Base-by-base conservation (phyloP, 2,113 vertebrate species). In the Synodontis membranacea region DNA sequence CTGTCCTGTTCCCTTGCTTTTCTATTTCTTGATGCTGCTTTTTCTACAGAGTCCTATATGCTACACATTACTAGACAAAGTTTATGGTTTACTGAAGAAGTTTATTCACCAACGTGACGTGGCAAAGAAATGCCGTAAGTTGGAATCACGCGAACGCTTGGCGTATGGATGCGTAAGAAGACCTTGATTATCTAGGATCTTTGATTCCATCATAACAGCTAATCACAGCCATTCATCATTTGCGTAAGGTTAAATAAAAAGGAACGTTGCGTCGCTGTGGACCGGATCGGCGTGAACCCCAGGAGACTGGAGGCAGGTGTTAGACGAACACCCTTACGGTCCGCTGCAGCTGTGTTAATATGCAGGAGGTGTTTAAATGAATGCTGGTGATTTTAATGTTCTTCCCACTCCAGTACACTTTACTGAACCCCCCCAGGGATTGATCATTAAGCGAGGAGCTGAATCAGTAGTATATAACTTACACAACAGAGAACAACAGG, bases 251-350 rank as follows among this genome's bases (percentile, higher is more conserved):
- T 9, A 52, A 21, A 79, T 11, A 34, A 21, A 79, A 75, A n/a
- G 72, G 14, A 28, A 37, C 4, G 44, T 31, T 37, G 0, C 19
- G 0, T 56, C 1, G 50, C 76, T 37, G 78, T 39, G 31, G 31
- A 14, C 31, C 11, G 19, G 50, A 23, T 50, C 8, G 1, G 76
- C 31, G 46, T 23, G 76, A 25, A 37, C 34, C 78, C 19, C 60
- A 48, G 60, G 42, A 82, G 81, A 34, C 39, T 31, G 25, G 39
- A 66, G 81, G 60, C 80, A 82, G 80, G 80, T 82, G 80, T 82
- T 82, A 64, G 48, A 64, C 3, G 11, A 46, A 64, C 5, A 12
- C 25, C 80, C 80, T 44, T 42, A 48, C 8, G 60, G 60, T 82
- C 28, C 28, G 17, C 58, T 82, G 60, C 60, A 46, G 25, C 42